phyloP scores from a whole-genome alignment of 2,113 vertebrate genomes.

The Psophia crepitans region DNA sequence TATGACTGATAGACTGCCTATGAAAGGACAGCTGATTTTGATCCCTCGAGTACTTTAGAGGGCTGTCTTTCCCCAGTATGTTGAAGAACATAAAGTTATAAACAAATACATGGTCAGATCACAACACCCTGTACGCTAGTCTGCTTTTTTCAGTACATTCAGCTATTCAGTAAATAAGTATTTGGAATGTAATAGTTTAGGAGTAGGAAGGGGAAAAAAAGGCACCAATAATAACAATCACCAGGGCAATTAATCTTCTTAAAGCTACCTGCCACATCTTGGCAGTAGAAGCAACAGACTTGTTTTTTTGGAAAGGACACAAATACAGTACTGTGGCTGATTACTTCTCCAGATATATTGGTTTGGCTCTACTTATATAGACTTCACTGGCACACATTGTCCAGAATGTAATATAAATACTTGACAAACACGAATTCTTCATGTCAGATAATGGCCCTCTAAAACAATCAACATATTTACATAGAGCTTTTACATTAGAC shows the following conservation, averaged over 20 bases:
- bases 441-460: background rate
- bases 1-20: background rate
- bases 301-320: conserved; percentile 7
- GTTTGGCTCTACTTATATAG: conserved; percentile 15
- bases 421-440: conserved; percentile 11
- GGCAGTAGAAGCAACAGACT: conserved; percentile 15
- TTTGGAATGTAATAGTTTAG: background rate
- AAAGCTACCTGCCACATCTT: conserved; percentile 52
- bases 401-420: conserved; percentile 29
- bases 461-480: background rate
- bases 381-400: background rate
- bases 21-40: background rate
- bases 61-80: background rate
- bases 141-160: background rate
- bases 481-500: background rate
- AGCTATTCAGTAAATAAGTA: background rate
- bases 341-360: conserved; percentile 32
- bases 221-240: background rate
- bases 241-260: conserved; percentile 29
- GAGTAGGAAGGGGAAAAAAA: background rate
- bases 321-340: background rate
- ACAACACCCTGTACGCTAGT: background rate
- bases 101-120: background rate
- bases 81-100: background rate
- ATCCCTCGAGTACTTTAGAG: background rate